Evolutionary conservation across 2,888 invertebrate genomes (phyloP).

Genomic region (Agriopis marginaria): DNA sequence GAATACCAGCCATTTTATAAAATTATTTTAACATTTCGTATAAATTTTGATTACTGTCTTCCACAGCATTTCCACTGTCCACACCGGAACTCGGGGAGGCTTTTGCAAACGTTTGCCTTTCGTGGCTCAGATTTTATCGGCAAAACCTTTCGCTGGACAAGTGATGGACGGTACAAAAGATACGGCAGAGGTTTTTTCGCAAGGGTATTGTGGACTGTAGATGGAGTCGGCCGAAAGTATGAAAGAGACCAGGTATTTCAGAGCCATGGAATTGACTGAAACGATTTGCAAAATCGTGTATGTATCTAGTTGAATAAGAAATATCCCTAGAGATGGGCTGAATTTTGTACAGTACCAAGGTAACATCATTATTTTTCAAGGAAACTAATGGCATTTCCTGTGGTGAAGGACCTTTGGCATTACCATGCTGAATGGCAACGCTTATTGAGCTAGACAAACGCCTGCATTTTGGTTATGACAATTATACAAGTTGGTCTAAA

Average conservation of each 20-base stretch:
- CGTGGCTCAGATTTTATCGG: conserved; percentile 47
- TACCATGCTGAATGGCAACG: too few species aligned
- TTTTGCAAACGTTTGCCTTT: conserved; percentile 49
- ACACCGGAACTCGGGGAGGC: conserved; percentile 37
- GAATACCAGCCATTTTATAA: neutral
- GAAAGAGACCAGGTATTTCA: conserved; percentile 15
- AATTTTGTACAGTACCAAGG: neutral
- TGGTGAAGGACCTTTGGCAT: too few species aligned
- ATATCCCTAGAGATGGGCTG: neutral
- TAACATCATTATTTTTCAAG: too few species aligned
- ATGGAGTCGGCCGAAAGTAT: conserved; percentile 25
- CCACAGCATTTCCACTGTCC: conserved; percentile 20
- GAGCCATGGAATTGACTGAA: conserved; percentile 11
- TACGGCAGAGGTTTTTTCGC: conserved; percentile 27
- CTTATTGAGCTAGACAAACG: too few species aligned
- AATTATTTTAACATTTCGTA: neutral
- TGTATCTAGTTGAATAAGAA: neutral
- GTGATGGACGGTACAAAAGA: conserved; percentile 35
- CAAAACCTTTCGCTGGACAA: conserved; percentile 36
- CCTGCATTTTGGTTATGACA: too few species aligned
- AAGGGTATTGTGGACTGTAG: conserved; percentile 27
- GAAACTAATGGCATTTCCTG: too few species aligned
- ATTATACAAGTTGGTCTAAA: too few species aligned
- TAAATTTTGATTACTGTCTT: conserved; percentile 20
- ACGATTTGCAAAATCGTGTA: conserved; percentile 1